Conservation (phyloP, 2,113 vertebrate species). For the Eonycteris spelaea region DNA sequence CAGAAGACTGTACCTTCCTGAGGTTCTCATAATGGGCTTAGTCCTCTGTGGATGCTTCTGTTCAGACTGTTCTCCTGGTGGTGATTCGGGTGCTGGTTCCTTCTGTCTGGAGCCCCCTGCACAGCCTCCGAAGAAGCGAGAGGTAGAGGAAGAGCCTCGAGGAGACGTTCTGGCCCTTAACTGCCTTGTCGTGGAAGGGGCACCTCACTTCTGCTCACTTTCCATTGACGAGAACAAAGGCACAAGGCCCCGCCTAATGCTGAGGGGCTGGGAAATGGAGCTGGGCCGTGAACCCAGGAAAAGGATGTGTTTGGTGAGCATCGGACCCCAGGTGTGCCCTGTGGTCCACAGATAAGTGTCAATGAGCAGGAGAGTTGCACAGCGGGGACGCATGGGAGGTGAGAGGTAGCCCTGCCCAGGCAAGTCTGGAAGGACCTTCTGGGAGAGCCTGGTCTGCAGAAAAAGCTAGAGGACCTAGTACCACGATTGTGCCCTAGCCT, state of each 20-base stretch:
- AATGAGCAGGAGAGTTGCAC: background rate
- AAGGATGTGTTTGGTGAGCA: background rate
- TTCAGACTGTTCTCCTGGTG: background rate
- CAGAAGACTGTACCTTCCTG: background rate
- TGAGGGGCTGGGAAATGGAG: background rate
- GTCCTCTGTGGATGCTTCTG: background rate
- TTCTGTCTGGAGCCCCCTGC: background rate
- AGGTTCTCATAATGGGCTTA: background rate
- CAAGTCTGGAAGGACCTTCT: background rate
- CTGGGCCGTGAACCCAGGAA: background rate
- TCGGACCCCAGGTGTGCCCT: background rate
- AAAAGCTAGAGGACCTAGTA: background rate
- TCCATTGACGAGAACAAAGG: no score
- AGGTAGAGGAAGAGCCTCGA: background rate
- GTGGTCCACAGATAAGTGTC: background rate
- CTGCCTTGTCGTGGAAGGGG: background rate
- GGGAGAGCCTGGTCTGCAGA: background rate
- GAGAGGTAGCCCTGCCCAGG: background rate
- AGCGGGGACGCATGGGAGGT: background rate
- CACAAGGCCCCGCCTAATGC: no score
- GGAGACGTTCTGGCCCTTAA: no score
- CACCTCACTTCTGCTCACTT: background rate
- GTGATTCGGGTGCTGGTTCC: background rate
- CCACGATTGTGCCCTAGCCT: background rate
- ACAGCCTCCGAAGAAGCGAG: background rate